Evolutionary conservation across 2,888 invertebrate species (phyloP).

Genomic region (Drosophila rellima): DNA sequence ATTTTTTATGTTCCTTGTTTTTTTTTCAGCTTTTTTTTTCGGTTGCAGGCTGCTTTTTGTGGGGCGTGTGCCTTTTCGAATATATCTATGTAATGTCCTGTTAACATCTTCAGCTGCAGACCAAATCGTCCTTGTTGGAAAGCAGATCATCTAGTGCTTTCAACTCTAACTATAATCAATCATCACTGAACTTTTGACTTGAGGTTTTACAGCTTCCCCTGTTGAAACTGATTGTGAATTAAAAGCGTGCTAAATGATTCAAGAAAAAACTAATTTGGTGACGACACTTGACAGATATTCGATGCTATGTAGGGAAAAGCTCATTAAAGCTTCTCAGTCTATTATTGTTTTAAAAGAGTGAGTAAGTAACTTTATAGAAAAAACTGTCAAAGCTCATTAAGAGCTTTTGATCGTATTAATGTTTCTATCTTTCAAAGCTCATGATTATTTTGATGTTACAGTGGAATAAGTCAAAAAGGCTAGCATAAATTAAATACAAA

Average conservation of each 20-base stretch:
- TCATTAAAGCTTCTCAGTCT: not conserved
- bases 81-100: conserved; percentile 60
- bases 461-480: not conserved
- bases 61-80: conserved; percentile 70
- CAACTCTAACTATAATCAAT: not conserved
- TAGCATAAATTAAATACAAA: not conserved
- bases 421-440: not conserved
- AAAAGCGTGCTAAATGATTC: not conserved
- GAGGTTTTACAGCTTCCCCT: not conserved
- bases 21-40: conserved; percentile 5
- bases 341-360: too few relatives aligned
- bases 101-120: conserved; percentile 56
- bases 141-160: not conserved
- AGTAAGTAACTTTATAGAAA: not conserved
- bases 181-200: not conserved
- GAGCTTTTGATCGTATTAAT: not conserved
- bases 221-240: not conserved
- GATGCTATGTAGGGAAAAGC: not conserved
- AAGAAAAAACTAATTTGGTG: not conserved
- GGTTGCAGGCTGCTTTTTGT: conserved; percentile 2
- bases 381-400: not conserved
- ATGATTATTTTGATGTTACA: not conserved
- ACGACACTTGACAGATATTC: not conserved
- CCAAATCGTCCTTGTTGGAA: not conserved
- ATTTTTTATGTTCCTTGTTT: conserved; percentile 19